Evolutionary conservation across 2,113 vertebrate genomes (phyloP), one percentile per base, ranked within the genome.

Genomic region (Scomber colias): DNA sequence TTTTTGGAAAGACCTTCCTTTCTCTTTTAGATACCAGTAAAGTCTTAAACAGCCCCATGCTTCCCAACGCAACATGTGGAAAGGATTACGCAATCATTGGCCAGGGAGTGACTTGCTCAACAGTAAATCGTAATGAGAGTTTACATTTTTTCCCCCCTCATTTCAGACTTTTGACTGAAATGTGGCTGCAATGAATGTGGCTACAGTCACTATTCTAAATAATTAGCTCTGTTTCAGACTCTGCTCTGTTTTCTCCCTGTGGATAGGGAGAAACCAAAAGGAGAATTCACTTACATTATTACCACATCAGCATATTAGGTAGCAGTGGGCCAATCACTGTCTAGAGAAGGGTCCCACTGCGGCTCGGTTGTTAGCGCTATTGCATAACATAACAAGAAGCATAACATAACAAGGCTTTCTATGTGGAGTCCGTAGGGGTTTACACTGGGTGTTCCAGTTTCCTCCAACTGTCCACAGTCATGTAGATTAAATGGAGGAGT

Each of bases 401-500:
- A 75, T 27, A 27, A 27, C 24, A 27, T 27, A 27, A 56, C 11
- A 56, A 45, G 30, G 71, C 7, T 72, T 55, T 24, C 63, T 30
- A 4, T 21, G 27, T 0, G 1, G 45, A 35, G 67, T 81, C 79
- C 1, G 1, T 0, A 6, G 74, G 60, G 66, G 24, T 59, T 84
- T 75, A 59, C 57, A 79, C 56, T 35, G 14, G 30, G 54, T 40
- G 65, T 66, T 75, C 75, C 65, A 75, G 19, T 87, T 85, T 76
- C 30, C 44, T 79, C 16, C 27, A 68, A 53, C 57, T 71, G 51
- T 74, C 71, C 49, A 75, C 76, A 75, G 78, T 57, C 76, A 83
- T 84, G 66, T 53, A 71, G 74, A 81, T 81, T 19, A 72, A 14
- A 65, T 45, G 27, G 69, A 57, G 19, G 69, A 57, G 19, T n/a